Evolutionary conservation across 2,888 invertebrate species (phyloP).

Genomic region (Clanis bilineata): DNA sequence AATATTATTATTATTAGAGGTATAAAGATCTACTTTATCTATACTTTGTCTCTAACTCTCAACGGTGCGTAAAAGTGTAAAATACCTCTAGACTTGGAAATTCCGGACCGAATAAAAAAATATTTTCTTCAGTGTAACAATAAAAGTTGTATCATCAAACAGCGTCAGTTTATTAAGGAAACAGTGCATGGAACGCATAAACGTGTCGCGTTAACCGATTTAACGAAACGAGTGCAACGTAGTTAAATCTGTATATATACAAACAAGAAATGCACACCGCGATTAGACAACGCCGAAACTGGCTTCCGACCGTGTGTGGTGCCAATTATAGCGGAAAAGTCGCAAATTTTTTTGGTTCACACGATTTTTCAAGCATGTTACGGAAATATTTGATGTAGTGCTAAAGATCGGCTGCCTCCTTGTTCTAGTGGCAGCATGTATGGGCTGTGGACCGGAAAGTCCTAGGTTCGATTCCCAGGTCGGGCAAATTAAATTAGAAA

Average conservation of each 20-base stretch:
- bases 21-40: too few species aligned
- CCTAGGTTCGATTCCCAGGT: too few species aligned
- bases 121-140: neutral
- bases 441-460: too few species aligned
- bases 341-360: neutral
- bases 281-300: conserved; percentile 28
- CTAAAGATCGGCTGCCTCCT: too few species aligned
- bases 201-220: conserved; percentile 20
- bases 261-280: conserved; percentile 27
- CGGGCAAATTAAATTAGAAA: too few species aligned
- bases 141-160: conserved; percentile 4
- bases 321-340: conserved; percentile 14
- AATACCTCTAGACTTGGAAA: too few species aligned
- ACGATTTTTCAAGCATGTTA: too few species aligned
- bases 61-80: too few species aligned
- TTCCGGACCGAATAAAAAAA: conserved; percentile 9
- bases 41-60: too few species aligned
- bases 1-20: too few species aligned
- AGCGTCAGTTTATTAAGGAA: conserved; percentile 29
- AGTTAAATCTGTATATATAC: conserved; percentile 20
- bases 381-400: too few species aligned
- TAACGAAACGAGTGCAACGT: conserved; percentile 24
- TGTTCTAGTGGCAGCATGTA: too few species aligned
- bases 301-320: conserved; percentile 20
- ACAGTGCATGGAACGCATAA: conserved; percentile 22